Conservation (phyloP, 1,140 invertebrate genomes). For the Drosophila tsacasi region DNA sequence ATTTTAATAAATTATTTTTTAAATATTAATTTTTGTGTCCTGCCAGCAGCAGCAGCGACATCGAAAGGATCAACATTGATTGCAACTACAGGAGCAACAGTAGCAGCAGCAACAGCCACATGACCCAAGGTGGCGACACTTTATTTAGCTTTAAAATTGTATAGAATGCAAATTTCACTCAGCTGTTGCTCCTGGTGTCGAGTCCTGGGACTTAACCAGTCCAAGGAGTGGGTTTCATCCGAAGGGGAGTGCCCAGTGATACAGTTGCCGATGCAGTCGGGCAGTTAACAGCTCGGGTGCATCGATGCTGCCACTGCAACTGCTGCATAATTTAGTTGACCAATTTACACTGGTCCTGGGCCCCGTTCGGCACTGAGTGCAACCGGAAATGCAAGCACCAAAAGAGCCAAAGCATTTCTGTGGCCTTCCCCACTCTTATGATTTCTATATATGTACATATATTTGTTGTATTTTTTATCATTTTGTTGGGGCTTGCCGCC, state of each 20-base stretch:
- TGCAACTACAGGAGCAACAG: constrained; percentile 3
- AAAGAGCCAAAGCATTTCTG: constrained; percentile 40
- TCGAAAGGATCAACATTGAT: constrained; percentile 2
- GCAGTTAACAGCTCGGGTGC: constrained; percentile 49
- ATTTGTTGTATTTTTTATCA: constrained; percentile 28
- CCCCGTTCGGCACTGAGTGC: constrained; percentile 71
- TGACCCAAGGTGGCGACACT: constrained; percentile 49
- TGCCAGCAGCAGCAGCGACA: constrained; percentile 15
- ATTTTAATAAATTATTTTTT: too few species aligned
- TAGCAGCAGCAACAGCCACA: constrained; percentile 13
- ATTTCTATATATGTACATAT: not conserved
- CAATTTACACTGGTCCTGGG: constrained; percentile 78
- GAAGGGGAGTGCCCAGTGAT: not conserved
- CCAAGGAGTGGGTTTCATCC: not conserved
- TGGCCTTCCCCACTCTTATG: not conserved
- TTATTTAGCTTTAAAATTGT: constrained; percentile 76
- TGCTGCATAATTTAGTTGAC: constrained; percentile 84
- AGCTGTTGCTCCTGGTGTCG: constrained; percentile 63
- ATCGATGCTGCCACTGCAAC: constrained; percentile 59
- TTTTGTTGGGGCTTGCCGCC: constrained; percentile 35
- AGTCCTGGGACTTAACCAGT: not conserved
- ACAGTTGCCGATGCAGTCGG: constrained; percentile 8
- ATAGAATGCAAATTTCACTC: constrained; percentile 73
- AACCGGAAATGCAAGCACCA: constrained; percentile 79
- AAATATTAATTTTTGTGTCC: not conserved